Evolutionary conservation across 2,113 vertebrate genomes (phyloP), one percentile per base, ranked within the genome.

Genomic region (Syngnathoides biaculeatus): DNA sequence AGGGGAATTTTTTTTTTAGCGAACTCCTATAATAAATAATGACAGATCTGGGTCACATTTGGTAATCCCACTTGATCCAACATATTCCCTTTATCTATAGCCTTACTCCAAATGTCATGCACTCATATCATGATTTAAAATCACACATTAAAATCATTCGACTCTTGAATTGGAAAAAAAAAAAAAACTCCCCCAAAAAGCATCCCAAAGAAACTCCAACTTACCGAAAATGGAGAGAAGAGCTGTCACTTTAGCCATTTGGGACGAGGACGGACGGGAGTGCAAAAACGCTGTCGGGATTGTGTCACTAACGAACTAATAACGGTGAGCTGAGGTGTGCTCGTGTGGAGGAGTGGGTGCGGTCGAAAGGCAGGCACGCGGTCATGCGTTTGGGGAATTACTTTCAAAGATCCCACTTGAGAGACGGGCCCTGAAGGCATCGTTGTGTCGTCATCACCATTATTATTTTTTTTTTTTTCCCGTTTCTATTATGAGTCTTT

Each of bases 311-410:
- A 57, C 26, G 6, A 57, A 57, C 26, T 56, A 50, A 10, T 55
- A 55, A 30, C 55, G 55, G 55, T 57, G 26, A 27, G 53, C 20
- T 53, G 50, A 55, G 14, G 8, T 40, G 58, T 40, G 38, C 8
- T 38, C 35, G 10, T 2, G 30, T 59, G 27, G 74, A 12, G 20
- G 53, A 30, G 35, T 76, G 83, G 80, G 86, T 83, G 86, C 83
- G 86, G 81, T 78, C 39, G 55, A 57, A 57, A 27, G 14, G 4
- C 30, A 27, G 14, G 4, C 30, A 10, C 10, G 2, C 6, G 17
- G 55, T 13, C 26, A 8, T 6, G 30, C 56, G 9, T 10, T 10
- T 20, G 17, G 8, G 2, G n/a, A n/a, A n/a, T n/a, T n/a, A n/a
- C n/a, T n/a, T n/a, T 8, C 10, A 61, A 43, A 24, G 11, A 43